phyloP scores from a whole-genome alignment of 2,113 vertebrate genomes.

The Alectura lathami region DNA sequence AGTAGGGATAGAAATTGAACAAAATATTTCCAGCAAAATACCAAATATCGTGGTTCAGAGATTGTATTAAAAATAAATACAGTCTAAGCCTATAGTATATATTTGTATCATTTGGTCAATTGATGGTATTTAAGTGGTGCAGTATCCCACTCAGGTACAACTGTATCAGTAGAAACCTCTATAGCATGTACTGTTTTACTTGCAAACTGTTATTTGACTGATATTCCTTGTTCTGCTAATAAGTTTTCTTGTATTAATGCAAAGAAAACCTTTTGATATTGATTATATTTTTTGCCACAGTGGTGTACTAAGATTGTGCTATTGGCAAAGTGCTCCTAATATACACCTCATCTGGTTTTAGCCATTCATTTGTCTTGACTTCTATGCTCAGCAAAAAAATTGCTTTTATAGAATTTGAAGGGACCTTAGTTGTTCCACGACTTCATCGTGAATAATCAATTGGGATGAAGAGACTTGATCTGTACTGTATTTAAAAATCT shows the following conservation, averaged over 20 bases:
- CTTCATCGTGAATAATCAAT: conserved; percentile 36
- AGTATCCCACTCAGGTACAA: not conserved
- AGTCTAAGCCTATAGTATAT: not conserved
- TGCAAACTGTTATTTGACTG: conserved; percentile 5
- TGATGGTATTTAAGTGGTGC: not conserved
- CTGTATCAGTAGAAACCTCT: not conserved
- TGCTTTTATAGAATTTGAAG: conserved; percentile 16
- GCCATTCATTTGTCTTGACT: conserved; percentile 15
- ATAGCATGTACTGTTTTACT: not conserved
- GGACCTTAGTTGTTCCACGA: not conserved
- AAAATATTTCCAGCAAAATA: not conserved
- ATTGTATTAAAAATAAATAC: not conserved
- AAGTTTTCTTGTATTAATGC: not conserved
- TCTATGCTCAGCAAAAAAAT: conserved; percentile 12
- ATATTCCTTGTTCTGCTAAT: conserved; percentile 14
- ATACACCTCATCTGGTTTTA: conserved; percentile 22
- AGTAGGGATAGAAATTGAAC: not conserved
- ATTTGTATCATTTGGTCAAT: not conserved
- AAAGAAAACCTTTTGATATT: conserved; percentile 12
- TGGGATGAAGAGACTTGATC: conserved; percentile 7
- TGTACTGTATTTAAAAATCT: conserved; percentile 52
- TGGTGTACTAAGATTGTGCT: not conserved
- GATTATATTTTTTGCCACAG: conserved; percentile 8
- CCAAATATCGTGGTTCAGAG: not conserved
- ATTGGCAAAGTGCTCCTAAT: conserved; percentile 21